phyloP scores from a whole-genome alignment of 2,113 vertebrate species.

The pig (Sus scrofa) region T2T-Sscrofa CM000824.6:108412501-108413000 shows the following conservation, averaged over 20 bases:
- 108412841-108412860: neutral
- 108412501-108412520: neutral
- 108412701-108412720: neutral
- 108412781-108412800: neutral
- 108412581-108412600: neutral
- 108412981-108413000: neutral
- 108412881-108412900: neutral
- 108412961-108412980: neutral
- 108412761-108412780: neutral
- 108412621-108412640: neutral
- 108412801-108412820: neutral
- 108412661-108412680: neutral
- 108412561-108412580: neutral
- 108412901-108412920: neutral
- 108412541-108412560: neutral
- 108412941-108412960: neutral
- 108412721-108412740: neutral
- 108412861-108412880: neutral
- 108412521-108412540: neutral
- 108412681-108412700: neutral
- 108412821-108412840: neutral
- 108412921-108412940: neutral
- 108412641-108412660: fast-evolving
- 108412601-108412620: neutral
- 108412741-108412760: neutral